phyloP scores from a whole-genome alignment of 2,797 vertebrate species.

The Chromis chromis region DNA sequence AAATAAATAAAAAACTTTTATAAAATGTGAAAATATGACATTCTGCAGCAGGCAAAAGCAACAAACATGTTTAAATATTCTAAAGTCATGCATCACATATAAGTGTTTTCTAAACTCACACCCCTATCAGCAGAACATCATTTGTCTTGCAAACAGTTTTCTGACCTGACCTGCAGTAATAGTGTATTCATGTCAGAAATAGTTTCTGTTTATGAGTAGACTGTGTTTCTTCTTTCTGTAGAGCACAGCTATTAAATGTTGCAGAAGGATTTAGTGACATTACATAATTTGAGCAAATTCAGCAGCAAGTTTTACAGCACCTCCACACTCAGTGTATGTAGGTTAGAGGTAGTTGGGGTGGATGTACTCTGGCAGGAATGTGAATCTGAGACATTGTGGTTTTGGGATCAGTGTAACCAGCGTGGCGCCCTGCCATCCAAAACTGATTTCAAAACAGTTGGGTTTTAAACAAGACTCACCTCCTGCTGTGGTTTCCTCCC shows the following conservation, averaged over 20 bases:
- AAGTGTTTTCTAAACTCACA: not conserved
- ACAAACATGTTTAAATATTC: not conserved
- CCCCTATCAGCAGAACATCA: too few relatives aligned
- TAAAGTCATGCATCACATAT: not conserved
- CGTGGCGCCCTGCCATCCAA: not conserved
- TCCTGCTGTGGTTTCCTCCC: slow-evolving; percentile 46
- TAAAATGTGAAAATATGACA: not conserved
- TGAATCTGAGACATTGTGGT: slow-evolving; percentile 9
- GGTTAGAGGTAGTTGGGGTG: not conserved
- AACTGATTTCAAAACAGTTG: slow-evolving; percentile 12
- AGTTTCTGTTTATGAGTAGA: not conserved
- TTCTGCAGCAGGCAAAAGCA: not conserved
- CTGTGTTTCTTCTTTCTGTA: not conserved
- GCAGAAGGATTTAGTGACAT: too few relatives aligned
- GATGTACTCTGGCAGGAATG: slow-evolving; percentile 4
- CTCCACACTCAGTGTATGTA: not conserved
- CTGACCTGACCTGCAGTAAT: too few relatives aligned
- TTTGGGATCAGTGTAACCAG: slow-evolving; percentile 13
- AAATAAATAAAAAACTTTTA: not conserved
- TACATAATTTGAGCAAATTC: not conserved
- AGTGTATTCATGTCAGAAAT: too few relatives aligned
- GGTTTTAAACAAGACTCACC: slow-evolving; percentile 14
- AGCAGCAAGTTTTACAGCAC: not conserved
- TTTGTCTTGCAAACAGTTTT: too few relatives aligned
- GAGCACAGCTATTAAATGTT: not conserved